Conservation (phyloP, 2,113 vertebrate species). For the Stegostoma tigrinum region DNA sequence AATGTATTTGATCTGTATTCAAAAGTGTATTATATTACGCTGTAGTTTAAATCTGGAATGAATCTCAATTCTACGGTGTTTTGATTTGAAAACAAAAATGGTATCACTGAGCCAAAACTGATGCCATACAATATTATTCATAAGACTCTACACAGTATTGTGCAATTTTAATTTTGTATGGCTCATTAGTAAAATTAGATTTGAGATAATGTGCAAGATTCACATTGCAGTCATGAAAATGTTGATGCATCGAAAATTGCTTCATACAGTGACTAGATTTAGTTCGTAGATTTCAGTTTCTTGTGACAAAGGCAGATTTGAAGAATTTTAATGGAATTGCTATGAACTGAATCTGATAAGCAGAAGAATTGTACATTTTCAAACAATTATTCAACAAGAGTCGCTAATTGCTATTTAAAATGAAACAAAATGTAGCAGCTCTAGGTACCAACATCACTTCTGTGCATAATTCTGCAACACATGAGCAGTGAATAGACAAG, state of each 20-base stretch:
- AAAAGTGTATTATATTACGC: background rate
- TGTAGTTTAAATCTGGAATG: background rate
- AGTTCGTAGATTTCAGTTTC: background rate
- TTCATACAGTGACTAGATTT: background rate
- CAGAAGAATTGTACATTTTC: background rate
- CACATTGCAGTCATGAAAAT: background rate
- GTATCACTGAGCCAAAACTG: background rate
- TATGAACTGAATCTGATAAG: background rate
- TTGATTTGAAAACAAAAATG: background rate
- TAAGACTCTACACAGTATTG: background rate
- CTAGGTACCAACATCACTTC: background rate
- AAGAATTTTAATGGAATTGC: background rate
- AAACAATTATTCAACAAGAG: background rate
- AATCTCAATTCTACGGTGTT: background rate
- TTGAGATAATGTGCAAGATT: background rate
- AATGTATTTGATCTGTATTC: background rate
- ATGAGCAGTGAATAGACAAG: background rate
- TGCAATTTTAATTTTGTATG: background rate
- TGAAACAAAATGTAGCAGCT: background rate
- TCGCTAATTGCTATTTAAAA: background rate
- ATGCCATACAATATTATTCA: background rate
- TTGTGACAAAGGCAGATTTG: background rate
- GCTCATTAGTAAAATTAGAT: background rate
- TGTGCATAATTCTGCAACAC: background rate
- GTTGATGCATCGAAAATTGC: background rate